Percentiles rank a stretch among this genome's conserved stretches.
phyloP scores from a whole-genome alignment of 2,113 vertebrate genomes.

The Albula glossodonta region DNA sequence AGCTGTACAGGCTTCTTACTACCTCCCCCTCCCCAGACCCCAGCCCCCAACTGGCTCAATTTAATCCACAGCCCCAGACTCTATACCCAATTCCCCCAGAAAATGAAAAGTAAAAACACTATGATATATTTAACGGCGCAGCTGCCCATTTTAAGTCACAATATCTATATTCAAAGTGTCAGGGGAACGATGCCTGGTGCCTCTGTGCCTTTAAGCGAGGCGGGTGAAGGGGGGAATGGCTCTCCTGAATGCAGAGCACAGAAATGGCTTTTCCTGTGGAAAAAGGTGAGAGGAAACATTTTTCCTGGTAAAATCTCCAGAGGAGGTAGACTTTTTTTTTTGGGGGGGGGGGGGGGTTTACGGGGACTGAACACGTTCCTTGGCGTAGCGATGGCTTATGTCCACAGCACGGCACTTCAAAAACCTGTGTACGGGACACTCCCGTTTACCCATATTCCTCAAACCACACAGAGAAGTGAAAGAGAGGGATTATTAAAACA shows the following conservation, averaged over 20 bases:
- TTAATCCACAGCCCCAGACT: neutral
- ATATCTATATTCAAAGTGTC: neutral
- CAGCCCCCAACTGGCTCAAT: neutral
- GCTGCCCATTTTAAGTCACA: neutral
- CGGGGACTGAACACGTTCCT: conserved; percentile 5
- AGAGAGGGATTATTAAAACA: neutral
- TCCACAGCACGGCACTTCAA: neutral
- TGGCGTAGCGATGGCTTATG: neutral
- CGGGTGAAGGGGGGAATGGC: neutral
- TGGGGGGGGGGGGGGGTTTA: neutral
- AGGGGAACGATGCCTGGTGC: neutral
- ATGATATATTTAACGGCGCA: neutral
- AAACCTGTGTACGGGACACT: neutral
- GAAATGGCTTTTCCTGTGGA: conserved; percentile 26
- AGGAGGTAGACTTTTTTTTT: conserved; percentile 4
- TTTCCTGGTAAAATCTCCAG: conserved; percentile 16
- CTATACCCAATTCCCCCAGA: neutral
- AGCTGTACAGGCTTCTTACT: neutral
- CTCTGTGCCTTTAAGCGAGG: conserved; percentile 6
- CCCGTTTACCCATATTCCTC: neutral
- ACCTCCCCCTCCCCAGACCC: too few species aligned
- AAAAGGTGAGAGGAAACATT: conserved; percentile 29
- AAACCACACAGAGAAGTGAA: neutral
- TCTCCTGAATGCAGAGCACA: neutral
- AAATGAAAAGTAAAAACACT: neutral